Evolutionary conservation across 2,113 vertebrate genomes (phyloP).

Genomic region (Apodemus sylvaticus): DNA sequence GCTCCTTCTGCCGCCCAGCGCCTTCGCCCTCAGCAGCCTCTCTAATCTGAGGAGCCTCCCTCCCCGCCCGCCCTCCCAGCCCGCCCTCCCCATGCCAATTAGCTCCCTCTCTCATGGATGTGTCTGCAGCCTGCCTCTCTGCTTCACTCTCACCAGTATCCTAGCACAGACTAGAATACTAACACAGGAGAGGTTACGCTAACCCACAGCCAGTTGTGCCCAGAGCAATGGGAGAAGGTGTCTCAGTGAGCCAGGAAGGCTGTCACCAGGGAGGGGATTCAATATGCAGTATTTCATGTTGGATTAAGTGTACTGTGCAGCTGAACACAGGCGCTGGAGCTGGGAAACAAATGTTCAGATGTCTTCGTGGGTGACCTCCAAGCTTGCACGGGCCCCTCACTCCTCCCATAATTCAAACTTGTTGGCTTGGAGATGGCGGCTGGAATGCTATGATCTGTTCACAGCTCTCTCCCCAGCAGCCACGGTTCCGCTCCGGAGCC

Average conservation of each 20-base stretch:
- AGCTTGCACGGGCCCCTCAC: conserved; percentile 67
- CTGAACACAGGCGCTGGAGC: conserved; percentile 67
- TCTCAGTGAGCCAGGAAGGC: background rate
- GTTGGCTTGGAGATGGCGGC: background rate
- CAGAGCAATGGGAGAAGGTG: background rate
- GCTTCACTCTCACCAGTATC: background rate
- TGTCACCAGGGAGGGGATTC: background rate
- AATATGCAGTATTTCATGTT: conserved; percentile 63
- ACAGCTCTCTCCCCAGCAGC: background rate
- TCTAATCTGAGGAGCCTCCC: background rate
- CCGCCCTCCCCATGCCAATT: conserved; percentile 4
- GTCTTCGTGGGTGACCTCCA: conserved; percentile 69
- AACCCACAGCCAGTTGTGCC: background rate
- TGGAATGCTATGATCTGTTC: conserved; percentile 8
- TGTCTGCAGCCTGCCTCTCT: background rate
- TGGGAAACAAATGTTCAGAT: conserved; percentile 73
- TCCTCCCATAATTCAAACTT: conserved; percentile 53
- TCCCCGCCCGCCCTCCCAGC: background rate
- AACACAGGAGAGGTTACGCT: background rate
- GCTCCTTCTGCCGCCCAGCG: conserved; percentile 63
- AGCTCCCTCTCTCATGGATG: background rate
- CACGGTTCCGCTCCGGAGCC: background rate
- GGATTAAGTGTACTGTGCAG: conserved; percentile 80
- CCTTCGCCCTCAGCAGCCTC: conserved; percentile 47
- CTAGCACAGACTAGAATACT: background rate